These are phyloP conservation scores for Sarcophaga rosellei DNA, from an alignment of 2,888 invertebrate genomes.

Conservation along the genomic window DNA sequence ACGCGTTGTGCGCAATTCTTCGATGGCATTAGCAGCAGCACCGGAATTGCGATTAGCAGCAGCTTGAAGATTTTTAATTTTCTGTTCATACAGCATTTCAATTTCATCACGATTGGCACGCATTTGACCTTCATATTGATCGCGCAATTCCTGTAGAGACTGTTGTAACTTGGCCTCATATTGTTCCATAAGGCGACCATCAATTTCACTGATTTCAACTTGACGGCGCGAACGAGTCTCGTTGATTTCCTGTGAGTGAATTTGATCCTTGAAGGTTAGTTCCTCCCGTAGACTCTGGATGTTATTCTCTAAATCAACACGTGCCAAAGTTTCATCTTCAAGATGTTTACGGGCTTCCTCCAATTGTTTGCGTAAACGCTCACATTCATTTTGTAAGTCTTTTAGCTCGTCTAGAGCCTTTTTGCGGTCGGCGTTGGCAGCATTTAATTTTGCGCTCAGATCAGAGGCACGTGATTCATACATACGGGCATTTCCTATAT, in stretches of 20 bases:
- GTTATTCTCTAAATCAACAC: constrained; percentile 96
- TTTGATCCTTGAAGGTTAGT: constrained; percentile 92
- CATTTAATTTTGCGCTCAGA: constrained; percentile 89
- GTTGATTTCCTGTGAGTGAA: constrained; percentile 92
- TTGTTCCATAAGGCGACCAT: constrained; percentile 94
- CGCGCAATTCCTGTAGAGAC: constrained; percentile 93
- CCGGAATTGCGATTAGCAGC: constrained; percentile 87
- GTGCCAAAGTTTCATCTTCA: constrained; percentile 95
- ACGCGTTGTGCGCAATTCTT: constrained; percentile 90
- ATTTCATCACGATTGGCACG: constrained; percentile 94
- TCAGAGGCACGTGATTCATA: constrained; percentile 87
- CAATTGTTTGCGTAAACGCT: constrained; percentile 88
- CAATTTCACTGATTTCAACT: constrained; percentile 96
- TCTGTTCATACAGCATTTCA: constrained; percentile 84
- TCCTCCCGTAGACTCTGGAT: constrained; percentile 96
- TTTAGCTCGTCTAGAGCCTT: constrained; percentile 88
- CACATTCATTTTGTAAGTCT: constrained; percentile 90
- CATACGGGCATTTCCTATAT: constrained; percentile 77
- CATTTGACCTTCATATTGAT: constrained; percentile 95
- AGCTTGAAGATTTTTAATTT: constrained; percentile 89
- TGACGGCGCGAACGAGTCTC: constrained; percentile 93
- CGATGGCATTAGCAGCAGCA: constrained; percentile 88
- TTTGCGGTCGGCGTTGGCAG: constrained; percentile 89
- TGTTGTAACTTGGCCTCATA: constrained; percentile 96
- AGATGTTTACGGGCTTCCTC: constrained; percentile 92